Evolutionary conservation across 2,797 vertebrate genomes (phyloP), one percentile per base, ranked within the genome.

Genomic region (Gambusia yucatana): DNA sequence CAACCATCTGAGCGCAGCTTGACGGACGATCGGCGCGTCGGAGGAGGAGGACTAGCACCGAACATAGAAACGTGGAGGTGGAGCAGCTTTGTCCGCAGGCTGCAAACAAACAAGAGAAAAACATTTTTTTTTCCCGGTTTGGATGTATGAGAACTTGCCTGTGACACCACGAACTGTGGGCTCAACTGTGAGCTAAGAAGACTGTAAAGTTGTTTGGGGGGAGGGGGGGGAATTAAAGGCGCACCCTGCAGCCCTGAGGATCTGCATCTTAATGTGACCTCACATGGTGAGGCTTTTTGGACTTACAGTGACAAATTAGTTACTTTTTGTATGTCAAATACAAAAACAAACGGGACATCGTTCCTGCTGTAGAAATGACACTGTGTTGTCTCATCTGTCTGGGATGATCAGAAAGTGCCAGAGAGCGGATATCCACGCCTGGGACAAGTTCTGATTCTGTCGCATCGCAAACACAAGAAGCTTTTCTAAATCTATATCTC

Each of bases 381-480:
- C 78, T 52, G 59, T 72, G 3, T 63, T 73, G 72, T 73, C 46
- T 43, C 25, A 67, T 81, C 70, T 39, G 46, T 79, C 73, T 78
- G 72, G 80, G 82, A 87, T 88, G 75, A 72, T 87, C 78, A 76
- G 89, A 83, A 93, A 89, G 89, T 92, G 76, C 63, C 78, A 80
- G 71, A 90, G 72, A 81, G 86, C 78, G 92, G 89, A 94, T 94
- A 87, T 93, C 85, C 84, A 88, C 55, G 84, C 84, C 80, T 76
- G 86, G 90, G 84, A 87, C 86, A 88, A 93, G 90, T 94, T 94
- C 81, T 93, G 88, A 93, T 88, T 88, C 75, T 55, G 43, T n/a
- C 30, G 33, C 44, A 71, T 79, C 43, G 14, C 79, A 59, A 84
- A 83, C 77, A 83, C 47, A 59, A 87, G 28, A 89, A 84, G 69